Base-by-base conservation (phyloP, 2,888 invertebrate genomes). In the Alviniconcha strummeri region DNA sequence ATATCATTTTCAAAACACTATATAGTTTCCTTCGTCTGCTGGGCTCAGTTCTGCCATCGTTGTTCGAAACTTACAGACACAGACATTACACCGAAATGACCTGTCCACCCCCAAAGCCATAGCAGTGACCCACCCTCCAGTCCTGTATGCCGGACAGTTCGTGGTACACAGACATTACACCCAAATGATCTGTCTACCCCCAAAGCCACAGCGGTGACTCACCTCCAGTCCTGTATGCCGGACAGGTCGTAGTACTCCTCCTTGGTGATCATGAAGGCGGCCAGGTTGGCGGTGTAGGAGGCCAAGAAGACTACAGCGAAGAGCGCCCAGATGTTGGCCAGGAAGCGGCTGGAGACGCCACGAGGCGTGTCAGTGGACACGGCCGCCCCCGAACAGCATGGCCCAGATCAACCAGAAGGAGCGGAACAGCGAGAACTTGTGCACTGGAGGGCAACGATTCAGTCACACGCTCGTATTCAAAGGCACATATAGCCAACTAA, bases 341-440 rank as follows among this genome's bases (percentile, higher is more conserved):
- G 88, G 86, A 94, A 94, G 67, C 93, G 90, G 79, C 98, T 98
- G 83, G 99, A 98, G 97, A 99, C 98, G 71, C 98, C 98, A 90
- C 97, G 95, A 0, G 99, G 99, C 74, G 98, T 98, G 94, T 99
- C 99, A 84, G 99, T 98, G 93, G 98, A 98, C 4, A 99, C 99
- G 69, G 99, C 98, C 8, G 99, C 99, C 95, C 95, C 99, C 97
- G 93, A 97, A 98, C 75, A 98, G 95, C 85, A 99, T 98, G n/a
- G 99, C 99, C 99, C 99, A 99, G 55, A 99, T 99, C 87, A 99
- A 95, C 99, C 99, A 99, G 94, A 99, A 99, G 0, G 99, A 98
- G 85, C 99, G 96, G 94, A 98, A 99, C 81, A 99, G 95, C 19
- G 93, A 93, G 86, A 93, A 93, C 86, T 91, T 92, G 87, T 93